Evolutionary conservation across 2,888 invertebrate species (phyloP).

Genomic region (Mythimna vitellina): DNA sequence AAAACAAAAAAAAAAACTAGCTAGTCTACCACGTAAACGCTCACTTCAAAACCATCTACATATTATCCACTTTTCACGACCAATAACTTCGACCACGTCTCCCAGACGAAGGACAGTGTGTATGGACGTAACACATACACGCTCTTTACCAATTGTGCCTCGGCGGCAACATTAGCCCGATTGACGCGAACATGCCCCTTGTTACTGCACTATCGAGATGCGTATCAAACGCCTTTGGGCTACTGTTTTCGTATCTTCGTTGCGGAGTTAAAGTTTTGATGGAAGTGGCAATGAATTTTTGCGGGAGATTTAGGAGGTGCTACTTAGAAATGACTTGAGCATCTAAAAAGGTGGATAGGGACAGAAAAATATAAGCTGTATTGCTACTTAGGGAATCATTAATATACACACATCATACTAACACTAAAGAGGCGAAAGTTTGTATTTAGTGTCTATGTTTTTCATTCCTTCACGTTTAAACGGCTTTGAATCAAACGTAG

Average conservation of each 20-base stretch:
- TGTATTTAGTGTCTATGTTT: too few species aligned
- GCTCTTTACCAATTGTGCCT: slow-evolving; percentile 69
- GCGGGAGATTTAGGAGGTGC: neutral
- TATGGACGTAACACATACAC: slow-evolving; percentile 61
- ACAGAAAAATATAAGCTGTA: too few species aligned
- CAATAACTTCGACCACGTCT: slow-evolving; percentile 33
- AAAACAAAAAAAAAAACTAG: too few species aligned
- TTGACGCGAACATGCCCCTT: slow-evolving; percentile 88
- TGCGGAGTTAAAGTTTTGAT: slow-evolving; percentile 65
- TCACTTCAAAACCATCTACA: slow-evolving; percentile 7
- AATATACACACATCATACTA: too few species aligned
- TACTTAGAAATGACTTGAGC: neutral
- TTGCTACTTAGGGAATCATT: too few species aligned
- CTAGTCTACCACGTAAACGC: too few species aligned
- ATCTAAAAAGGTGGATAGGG: too few species aligned
- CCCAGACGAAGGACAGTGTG: slow-evolving; percentile 23
- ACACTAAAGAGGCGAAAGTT: too few species aligned
- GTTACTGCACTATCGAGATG: slow-evolving; percentile 85
- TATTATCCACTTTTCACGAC: neutral
- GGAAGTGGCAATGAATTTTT: slow-evolving; percentile 58
- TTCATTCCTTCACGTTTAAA: too few species aligned
- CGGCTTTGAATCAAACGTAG: too few species aligned
- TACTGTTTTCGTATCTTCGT: slow-evolving; percentile 84
- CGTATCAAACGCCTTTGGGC: slow-evolving; percentile 87
- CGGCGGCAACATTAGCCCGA: slow-evolving; percentile 84